Base-by-base conservation (phyloP, 2,888 invertebrate genomes). In the Aspidiotus destructor region DNA sequence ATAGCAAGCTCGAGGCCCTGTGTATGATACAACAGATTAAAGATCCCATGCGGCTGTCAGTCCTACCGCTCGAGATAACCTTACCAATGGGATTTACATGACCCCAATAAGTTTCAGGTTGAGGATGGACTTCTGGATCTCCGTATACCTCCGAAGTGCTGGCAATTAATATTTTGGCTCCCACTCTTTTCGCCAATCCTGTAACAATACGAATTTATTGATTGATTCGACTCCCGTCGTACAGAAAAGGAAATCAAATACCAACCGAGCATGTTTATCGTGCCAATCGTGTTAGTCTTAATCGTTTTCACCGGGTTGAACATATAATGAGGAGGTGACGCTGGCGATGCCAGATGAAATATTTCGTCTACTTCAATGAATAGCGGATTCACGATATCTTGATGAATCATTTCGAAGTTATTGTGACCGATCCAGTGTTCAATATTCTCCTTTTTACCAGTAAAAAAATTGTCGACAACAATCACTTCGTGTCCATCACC, bases 141-240 rank as follows among this genome's bases (percentile, higher is more conserved):
- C 99, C 99, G 77, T 99, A 99, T 0, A 99, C 94, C 80, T 99
- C 99, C 0, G 97, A 98, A 1, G 98, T 99, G 74, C 97, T 98
- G 10, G 99, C 98, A 76, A 99, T 91, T 71, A 98, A 80, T 67
- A 98, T 87, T 76, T 87, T 88, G 8, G 96, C 97, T 74, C 92
- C 88, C 53, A 95, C 92, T 72, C 97, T 83, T 76, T 95, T 89
- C 0, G 96, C 96, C 72, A 98, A 80, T 63, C 92, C 92, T 90
- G 48, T 5, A 57, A 17, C 7, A 57, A 15, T 57, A 16, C 15
- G 15, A 11, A 15, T 57, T 10, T 2, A 57, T 57, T 15, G 7
- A 11, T 10, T n/a, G 7, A 3, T 11, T 57, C 11, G 28, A 48
- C 6, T 3, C 2, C 28, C 48, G 48, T 13, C 10, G 10, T 2